Conservation (phyloP, 1,140 invertebrate species). For the Apolygus lucorum region DNA sequence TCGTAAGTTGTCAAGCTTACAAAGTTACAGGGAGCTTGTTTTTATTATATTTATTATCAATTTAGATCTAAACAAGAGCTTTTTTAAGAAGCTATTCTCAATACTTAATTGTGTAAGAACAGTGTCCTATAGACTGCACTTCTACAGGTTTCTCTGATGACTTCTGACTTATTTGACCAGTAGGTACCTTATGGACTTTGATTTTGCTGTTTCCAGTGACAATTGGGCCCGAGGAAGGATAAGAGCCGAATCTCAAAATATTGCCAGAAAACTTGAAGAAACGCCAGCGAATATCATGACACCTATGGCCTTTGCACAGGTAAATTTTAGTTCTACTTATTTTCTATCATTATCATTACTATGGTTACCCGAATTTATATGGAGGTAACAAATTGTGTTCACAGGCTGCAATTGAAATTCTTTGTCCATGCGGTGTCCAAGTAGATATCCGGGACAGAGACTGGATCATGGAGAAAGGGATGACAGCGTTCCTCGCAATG, state of each 20-base stretch:
- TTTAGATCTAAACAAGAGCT: too few relatives aligned
- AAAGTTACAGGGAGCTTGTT: too few relatives aligned
- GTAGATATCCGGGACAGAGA: constrained; percentile 41
- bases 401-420: constrained; percentile 33
- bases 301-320: constrained; percentile 69
- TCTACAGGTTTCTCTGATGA: too few relatives aligned
- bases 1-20: constrained; percentile 23
- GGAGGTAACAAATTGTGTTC: neutral
- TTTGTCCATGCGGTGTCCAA: constrained; percentile 34
- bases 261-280: constrained; percentile 69
- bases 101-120: too few relatives aligned
- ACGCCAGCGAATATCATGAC: constrained; percentile 78
- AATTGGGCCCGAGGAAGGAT: constrained; percentile 63
- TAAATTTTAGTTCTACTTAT: too few relatives aligned
- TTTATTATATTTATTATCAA: too few relatives aligned
- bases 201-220: constrained; percentile 37
- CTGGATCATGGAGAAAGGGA: constrained; percentile 46
- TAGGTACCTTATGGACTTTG: too few relatives aligned
- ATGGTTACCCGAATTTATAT: neutral
- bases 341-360: neutral
- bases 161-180: too few relatives aligned
- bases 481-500: constrained; percentile 48
- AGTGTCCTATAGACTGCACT: too few relatives aligned
- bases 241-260: constrained; percentile 74
- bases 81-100: too few relatives aligned